Percentiles rank a stretch among this genome's conserved stretches.
phyloP scores from a whole-genome alignment of 23 tunicate species.

The Halocynthia roretzi region DNA sequence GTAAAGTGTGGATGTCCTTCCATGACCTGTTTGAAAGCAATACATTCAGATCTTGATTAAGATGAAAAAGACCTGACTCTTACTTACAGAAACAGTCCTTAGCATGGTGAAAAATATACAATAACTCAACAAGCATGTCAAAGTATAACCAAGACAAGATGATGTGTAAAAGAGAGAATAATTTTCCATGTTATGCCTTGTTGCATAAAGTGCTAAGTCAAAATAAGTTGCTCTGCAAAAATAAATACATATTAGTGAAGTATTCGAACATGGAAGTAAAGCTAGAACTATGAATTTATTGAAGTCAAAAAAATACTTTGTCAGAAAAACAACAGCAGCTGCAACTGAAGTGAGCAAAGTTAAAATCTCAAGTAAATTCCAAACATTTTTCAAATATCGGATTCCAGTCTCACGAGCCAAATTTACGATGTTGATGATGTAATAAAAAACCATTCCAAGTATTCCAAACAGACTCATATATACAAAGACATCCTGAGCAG shows the following conservation, averaged over 20 bases:
- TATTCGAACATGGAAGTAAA: background rate
- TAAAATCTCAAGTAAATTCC: slow-evolving; percentile 22
- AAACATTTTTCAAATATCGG: slow-evolving; percentile 23
- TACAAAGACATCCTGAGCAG: slow-evolving; percentile 26
- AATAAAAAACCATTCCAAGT: slow-evolving; percentile 41
- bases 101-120: slow-evolving; percentile 48
- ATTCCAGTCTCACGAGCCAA: slow-evolving; percentile 23
- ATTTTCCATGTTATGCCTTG: background rate
- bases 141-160: slow-evolving; percentile 28
- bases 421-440: slow-evolving; percentile 34
- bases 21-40: slow-evolving; percentile 32
- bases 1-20: slow-evolving; percentile 54
- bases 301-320: slow-evolving; percentile 7
- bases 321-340: background rate
- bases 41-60: background rate
- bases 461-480: slow-evolving; percentile 26
- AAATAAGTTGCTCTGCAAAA: slow-evolving; percentile 30
- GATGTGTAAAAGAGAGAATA: slow-evolving; percentile 37
- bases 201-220: slow-evolving; percentile 37
- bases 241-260: background rate
- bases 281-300: background rate
- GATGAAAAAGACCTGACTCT: background rate
- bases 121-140: slow-evolving; percentile 19
- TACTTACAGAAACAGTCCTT: slow-evolving; percentile 40
- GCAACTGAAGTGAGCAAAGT: slow-evolving; percentile 16